A percentile compares a stretch with the other conserved stretches of the same genome.
Evolutionary conservation across 2,888 invertebrate genomes (phyloP).

Genomic region (Hirtodrosophila trivittata): DNA sequence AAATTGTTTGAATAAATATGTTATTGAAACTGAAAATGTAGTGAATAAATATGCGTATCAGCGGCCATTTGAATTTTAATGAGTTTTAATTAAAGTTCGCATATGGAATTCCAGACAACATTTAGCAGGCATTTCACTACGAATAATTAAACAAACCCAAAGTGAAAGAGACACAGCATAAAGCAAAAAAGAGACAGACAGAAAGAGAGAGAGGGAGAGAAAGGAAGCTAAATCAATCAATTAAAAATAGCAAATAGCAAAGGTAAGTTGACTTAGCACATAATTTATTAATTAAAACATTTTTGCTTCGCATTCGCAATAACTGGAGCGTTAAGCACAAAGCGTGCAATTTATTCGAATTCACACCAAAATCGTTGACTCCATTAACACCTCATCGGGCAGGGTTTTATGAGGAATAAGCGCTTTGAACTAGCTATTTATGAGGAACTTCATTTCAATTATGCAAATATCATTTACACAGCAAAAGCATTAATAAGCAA

Average conservation of each 20-base stretch:
- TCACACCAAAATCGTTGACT: constrained; percentile 29
- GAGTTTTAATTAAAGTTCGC: constrained; percentile 38
- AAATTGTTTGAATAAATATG: not conserved
- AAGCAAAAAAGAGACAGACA: not conserved
- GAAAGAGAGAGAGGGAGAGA: constrained; percentile 1
- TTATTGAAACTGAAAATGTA: constrained; percentile 19
- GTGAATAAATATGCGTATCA: constrained; percentile 40
- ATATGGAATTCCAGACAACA: constrained; percentile 25
- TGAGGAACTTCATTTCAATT: not conserved
- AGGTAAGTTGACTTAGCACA: constrained; percentile 62
- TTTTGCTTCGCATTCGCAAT: constrained; percentile 27
- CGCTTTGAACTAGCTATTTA: not conserved
- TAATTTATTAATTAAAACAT: constrained; percentile 62
- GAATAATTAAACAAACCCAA: constrained; percentile 13
- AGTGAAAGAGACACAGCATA: constrained; percentile 6
- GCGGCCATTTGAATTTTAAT: constrained; percentile 54
- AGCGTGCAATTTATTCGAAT: not conserved
- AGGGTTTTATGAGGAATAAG: not conserved
- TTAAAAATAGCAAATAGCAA: constrained; percentile 51
- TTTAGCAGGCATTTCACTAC: constrained; percentile 2
- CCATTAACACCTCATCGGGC: not conserved
- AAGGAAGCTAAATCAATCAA: constrained; percentile 55
- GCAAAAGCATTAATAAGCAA: no score
- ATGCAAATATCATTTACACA: no score
- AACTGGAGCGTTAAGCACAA: constrained; percentile 47